These are phyloP conservation scores for Clostera curtula DNA, from an alignment of 2,888 invertebrate species.

Conservation along the genomic window DNA sequence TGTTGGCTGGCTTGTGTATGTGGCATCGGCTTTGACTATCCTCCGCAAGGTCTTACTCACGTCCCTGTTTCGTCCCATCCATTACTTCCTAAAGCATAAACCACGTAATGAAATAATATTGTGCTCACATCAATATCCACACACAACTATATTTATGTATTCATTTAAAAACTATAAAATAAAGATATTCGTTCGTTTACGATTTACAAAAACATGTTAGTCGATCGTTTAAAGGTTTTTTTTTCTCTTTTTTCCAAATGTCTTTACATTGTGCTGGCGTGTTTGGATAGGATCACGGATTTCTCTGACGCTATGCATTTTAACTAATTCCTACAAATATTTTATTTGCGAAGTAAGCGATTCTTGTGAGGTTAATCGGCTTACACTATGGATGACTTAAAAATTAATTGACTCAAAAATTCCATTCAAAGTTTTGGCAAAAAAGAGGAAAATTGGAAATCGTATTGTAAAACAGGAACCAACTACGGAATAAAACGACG, in stretches of 20 bases:
- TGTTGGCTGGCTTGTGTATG: conserved; percentile 6
- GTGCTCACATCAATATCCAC: conserved; percentile 65
- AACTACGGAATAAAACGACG: conserved; percentile 2
- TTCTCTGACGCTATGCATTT: conserved; percentile 31
- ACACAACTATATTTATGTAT: conserved; percentile 39
- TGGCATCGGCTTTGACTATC: conserved; percentile 33
- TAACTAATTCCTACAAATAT: conserved; percentile 32
- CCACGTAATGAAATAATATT: conserved; percentile 50
- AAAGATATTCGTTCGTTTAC: no score
- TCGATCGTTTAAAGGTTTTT: no score
- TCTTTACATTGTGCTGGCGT: conserved; percentile 66
- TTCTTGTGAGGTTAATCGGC: conserved; percentile 43
- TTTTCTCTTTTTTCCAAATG: conserved; percentile 31
- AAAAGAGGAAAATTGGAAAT: conserved; percentile 23
- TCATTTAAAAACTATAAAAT: conserved; percentile 28
- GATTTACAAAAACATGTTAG: no score
- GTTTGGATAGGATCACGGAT: conserved; percentile 36
- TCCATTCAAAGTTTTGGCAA: conserved; percentile 48
- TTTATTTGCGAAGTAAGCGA: conserved; percentile 61
- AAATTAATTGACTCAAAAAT: conserved; percentile 68
- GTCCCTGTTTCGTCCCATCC: conserved; percentile 64
- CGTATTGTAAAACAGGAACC: not conserved
- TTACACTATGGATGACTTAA: conserved; percentile 70
- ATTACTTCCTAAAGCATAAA: conserved; percentile 50
- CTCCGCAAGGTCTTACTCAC: conserved; percentile 32